Evolutionary conservation across 2,888 invertebrate species (phyloP).

Genomic region (Tenodera sinensis): DNA sequence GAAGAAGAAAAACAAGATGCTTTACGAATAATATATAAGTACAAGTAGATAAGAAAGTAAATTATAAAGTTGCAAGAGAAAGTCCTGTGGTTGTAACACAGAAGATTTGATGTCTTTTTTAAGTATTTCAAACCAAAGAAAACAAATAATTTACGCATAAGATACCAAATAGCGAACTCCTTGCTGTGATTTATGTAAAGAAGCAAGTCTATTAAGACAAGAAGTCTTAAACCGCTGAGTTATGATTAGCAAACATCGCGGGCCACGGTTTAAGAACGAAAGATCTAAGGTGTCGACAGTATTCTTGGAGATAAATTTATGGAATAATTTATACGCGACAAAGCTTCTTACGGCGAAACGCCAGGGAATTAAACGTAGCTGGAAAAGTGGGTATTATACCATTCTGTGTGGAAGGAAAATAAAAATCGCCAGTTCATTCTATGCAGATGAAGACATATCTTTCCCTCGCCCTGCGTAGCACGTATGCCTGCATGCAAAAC

Average conservation of each 20-base stretch:
- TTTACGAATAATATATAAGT: no score
- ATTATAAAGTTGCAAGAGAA: no score
- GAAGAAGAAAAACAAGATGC: no score
- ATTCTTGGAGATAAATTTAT: not conserved
- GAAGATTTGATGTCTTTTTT: no score
- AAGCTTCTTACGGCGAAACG: not conserved
- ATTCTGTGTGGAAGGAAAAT: not conserved
- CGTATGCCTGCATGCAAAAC: not conserved
- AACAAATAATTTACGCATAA: no score
- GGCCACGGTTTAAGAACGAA: not conserved
- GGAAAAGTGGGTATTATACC: not conserved
- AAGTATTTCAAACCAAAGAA: no score
- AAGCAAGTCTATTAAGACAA: no score
- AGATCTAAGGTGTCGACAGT: not conserved
- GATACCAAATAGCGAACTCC: no score
- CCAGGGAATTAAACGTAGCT: not conserved
- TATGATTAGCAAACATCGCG: not conserved
- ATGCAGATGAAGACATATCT: not conserved
- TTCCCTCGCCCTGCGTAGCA: not conserved
- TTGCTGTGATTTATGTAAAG: no score
- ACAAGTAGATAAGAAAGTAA: no score
- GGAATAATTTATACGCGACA: not conserved
- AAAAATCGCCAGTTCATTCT: not conserved
- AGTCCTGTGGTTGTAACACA: no score
- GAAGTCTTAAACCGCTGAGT: not conserved